phyloP scores from a whole-genome alignment of 2,888 invertebrate genomes.

The Amblyjoppa proteus region DNA sequence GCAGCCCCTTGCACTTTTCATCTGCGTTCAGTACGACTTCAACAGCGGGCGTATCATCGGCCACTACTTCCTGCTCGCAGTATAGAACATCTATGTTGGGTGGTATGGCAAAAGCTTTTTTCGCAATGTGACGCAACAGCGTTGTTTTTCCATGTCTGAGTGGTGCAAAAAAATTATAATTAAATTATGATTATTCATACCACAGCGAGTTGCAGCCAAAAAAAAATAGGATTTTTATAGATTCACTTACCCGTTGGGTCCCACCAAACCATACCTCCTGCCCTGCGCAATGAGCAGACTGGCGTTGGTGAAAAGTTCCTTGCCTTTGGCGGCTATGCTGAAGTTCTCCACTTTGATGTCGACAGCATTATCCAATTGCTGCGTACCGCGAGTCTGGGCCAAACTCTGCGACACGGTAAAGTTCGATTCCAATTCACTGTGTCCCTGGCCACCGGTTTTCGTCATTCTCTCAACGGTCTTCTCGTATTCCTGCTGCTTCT shows the following conservation, averaged over 20 bases:
- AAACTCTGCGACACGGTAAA: constrained; percentile 96
- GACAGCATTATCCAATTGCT: constrained; percentile 93
- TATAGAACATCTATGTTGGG: constrained; percentile 98
- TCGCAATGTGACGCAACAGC: constrained; percentile 95
- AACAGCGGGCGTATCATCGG: constrained; percentile 97
- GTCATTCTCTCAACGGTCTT: constrained; percentile 94
- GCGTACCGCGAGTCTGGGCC: constrained; percentile 85
- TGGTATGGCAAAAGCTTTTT: constrained; percentile 96
- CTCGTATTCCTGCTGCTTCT: constrained; percentile 95
- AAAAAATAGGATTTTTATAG: not conserved
- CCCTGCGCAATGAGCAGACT: constrained; percentile 96
- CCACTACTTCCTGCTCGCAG: constrained; percentile 99
- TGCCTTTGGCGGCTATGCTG: constrained; percentile 98
- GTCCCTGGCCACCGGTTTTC: constrained; percentile 95
- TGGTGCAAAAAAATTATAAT: constrained; percentile 35
- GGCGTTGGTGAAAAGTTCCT: constrained; percentile 98
- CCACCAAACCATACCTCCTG: constrained; percentile 98
- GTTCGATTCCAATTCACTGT: constrained; percentile 95
- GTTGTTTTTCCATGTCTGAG: constrained; percentile 98
- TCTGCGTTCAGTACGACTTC: constrained; percentile 97
- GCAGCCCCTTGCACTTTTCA: constrained; percentile 92
- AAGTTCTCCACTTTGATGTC: constrained; percentile 99
- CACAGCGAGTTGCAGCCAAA: not conserved
- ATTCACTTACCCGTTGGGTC: constrained; percentile 94
- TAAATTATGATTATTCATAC: not conserved